Percentiles rank a stretch among this genome's conserved stretches.
These are phyloP conservation scores for Dolichomitus sp. DNA, from an alignment of 2,888 invertebrate species.

Conservation along the genomic window DNA sequence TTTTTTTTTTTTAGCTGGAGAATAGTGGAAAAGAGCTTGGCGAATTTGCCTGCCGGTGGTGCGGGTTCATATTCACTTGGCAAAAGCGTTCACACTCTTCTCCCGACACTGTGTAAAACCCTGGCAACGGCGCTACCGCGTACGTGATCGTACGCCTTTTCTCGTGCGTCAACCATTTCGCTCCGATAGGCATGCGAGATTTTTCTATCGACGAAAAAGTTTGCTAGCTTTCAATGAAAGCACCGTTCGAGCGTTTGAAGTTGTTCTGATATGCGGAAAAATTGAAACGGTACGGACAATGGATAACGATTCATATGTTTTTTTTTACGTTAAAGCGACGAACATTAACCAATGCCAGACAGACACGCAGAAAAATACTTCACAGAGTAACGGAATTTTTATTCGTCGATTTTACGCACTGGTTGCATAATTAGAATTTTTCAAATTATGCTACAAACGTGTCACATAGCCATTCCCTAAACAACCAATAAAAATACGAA, in stretches of 20 bases:
- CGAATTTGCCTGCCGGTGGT: slow-evolving; percentile 11
- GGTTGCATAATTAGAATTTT: not conserved
- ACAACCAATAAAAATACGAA: not conserved
- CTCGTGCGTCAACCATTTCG: not conserved
- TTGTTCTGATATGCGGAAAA: not conserved
- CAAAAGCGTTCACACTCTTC: slow-evolving; percentile 26
- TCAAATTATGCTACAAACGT: not conserved
- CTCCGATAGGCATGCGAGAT: not conserved
- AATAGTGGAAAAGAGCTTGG: not conserved
- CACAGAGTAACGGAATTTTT: too few species aligned
- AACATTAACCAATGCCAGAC: not conserved
- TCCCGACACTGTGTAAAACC: not conserved
- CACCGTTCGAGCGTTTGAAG: not conserved
- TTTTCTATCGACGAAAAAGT: not conserved
- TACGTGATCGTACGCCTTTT: not conserved
- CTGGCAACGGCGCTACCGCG: too few species aligned
- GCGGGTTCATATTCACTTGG: slow-evolving; percentile 37
- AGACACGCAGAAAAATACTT: not conserved
- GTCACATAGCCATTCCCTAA: not conserved
- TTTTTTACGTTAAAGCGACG: not conserved
- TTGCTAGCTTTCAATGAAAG: not conserved
- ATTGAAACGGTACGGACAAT: not conserved
- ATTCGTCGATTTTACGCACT: too few species aligned
- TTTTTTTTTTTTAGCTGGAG: not conserved
- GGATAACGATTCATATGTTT: slow-evolving; percentile 4